phyloP scores from a whole-genome alignment of 1,140 invertebrate genomes.

The Prorops nasuta region DNA sequence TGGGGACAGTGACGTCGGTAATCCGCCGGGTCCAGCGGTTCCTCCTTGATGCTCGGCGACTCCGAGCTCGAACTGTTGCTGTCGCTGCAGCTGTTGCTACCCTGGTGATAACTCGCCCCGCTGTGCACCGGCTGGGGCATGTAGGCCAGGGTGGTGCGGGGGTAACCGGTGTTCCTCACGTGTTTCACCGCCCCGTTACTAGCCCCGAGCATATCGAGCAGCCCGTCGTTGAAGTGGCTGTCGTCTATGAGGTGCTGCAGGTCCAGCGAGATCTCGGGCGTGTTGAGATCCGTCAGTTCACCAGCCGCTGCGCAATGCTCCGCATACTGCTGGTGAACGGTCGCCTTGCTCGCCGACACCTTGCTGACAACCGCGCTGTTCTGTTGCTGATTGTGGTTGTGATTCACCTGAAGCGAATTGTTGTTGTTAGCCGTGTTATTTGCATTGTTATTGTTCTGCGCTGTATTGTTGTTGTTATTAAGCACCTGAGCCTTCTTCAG shows the following conservation, averaged over 20 bases:
- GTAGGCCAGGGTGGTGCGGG: conserved; percentile 74
- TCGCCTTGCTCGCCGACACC: conserved; percentile 52
- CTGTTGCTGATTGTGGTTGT: conserved; percentile 40
- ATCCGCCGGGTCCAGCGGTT: conserved; percentile 75
- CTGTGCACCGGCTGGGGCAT: conserved; percentile 89
- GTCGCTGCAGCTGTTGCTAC: conserved; percentile 57
- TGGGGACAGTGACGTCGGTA: conserved; percentile 61
- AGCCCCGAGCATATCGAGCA: conserved; percentile 74
- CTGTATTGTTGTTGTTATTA: conserved; percentile 33
- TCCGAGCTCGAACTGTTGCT: conserved; percentile 61
- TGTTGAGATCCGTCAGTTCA: conserved; percentile 82
- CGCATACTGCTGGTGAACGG: conserved; percentile 64
- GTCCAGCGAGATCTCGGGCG: conserved; percentile 85
- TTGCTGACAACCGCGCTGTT: conserved; percentile 49
- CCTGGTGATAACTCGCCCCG: conserved; percentile 68
- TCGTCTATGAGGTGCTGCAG: conserved; percentile 87
- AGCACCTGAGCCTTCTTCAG: conserved; percentile 44
- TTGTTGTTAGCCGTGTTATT: conserved; percentile 37
- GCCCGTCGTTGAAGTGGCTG: conserved; percentile 76
- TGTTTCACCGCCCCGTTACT: conserved; percentile 53
- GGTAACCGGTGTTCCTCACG: conserved; percentile 53
- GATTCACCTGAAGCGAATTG: conserved; percentile 48
- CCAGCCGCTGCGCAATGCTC: conserved; percentile 60
- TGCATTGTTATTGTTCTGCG: conserved; percentile 24
- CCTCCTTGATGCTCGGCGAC: conserved; percentile 75